Percentiles rank a stretch among this genome's conserved stretches.
Evolutionary conservation across 2,797 vertebrate species (phyloP).

Genomic region (Clamator glandarius): DNA sequence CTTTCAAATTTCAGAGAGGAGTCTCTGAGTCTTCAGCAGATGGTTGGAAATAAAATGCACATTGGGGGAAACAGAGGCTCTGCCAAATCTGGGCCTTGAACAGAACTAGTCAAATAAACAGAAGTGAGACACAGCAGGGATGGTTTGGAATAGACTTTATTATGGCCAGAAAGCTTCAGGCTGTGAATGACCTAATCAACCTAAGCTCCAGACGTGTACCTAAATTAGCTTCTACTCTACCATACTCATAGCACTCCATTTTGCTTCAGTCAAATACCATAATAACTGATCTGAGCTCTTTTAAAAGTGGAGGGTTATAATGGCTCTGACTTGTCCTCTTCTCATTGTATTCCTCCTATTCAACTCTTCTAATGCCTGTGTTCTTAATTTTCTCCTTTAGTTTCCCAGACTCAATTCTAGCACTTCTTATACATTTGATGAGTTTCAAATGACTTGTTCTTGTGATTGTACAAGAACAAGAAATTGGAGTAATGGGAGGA

Average conservation of each 20-base stretch:
- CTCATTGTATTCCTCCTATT: neutral
- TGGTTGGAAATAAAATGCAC: constrained; percentile 55
- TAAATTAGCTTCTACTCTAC: constrained; percentile 1
- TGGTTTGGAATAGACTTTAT: constrained; percentile 19
- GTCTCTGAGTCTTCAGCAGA: constrained; percentile 48
- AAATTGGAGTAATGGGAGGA: neutral
- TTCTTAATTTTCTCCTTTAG: neutral
- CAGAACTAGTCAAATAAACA: constrained; percentile 58
- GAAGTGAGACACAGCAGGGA: constrained; percentile 52
- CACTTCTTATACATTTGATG: neutral
- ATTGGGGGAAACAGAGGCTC: neutral
- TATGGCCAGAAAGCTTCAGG: constrained; percentile 44
- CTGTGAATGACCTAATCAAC: constrained; percentile 59
- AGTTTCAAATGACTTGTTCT: neutral
- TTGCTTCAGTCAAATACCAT: neutral
- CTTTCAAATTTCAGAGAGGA: constrained; percentile 49
- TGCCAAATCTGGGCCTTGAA: constrained; percentile 45
- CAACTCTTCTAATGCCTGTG: neutral
- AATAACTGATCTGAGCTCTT: neutral
- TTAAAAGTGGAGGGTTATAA: neutral
- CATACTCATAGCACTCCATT: neutral
- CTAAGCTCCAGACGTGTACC: neutral
- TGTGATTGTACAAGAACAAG: neutral
- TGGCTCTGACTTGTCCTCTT: neutral
- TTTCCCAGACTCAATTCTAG: neutral